These are phyloP conservation scores for Sebastes glaucus DNA, from an alignment of 2,797 vertebrate genomes.

Conservation along the genomic window DNA sequence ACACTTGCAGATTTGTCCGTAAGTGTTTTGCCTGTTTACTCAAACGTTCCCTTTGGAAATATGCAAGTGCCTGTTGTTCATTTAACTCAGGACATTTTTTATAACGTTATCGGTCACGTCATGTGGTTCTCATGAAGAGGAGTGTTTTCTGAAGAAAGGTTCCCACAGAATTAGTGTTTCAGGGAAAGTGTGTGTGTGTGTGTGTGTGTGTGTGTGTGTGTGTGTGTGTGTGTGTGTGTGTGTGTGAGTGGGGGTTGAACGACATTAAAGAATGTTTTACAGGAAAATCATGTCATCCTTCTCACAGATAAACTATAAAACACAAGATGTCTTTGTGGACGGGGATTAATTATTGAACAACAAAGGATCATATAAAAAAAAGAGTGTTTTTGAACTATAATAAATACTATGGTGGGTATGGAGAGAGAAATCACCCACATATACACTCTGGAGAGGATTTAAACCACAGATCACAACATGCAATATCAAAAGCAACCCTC, in stretches of 20 bases:
- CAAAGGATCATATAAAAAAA: not conserved
- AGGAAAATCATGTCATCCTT: not conserved
- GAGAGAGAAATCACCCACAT: not conserved
- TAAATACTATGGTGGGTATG: not conserved
- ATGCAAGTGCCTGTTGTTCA: not conserved
- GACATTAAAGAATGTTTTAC: not conserved
- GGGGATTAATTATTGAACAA: not conserved
- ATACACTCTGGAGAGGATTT: not conserved
- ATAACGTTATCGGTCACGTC: not conserved
- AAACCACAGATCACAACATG: not conserved
- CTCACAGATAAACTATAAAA: not conserved
- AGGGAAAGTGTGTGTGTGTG: not conserved
- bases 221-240: not conserved
- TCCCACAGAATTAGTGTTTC: not conserved
- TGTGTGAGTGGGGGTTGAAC: not conserved
- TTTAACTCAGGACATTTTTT: not conserved
- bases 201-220: not conserved
- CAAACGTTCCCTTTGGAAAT: not conserved
- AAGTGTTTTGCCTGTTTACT: not conserved
- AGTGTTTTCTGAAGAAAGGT: not conserved
- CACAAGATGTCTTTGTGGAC: not conserved
- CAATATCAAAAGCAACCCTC: not conserved
- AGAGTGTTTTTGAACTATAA: not conserved
- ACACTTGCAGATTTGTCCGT: not conserved
- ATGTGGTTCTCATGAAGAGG: not conserved